Evolutionary conservation across 1,140 invertebrate species (phyloP).

Genomic region (Asbolus verrucosus): DNA sequence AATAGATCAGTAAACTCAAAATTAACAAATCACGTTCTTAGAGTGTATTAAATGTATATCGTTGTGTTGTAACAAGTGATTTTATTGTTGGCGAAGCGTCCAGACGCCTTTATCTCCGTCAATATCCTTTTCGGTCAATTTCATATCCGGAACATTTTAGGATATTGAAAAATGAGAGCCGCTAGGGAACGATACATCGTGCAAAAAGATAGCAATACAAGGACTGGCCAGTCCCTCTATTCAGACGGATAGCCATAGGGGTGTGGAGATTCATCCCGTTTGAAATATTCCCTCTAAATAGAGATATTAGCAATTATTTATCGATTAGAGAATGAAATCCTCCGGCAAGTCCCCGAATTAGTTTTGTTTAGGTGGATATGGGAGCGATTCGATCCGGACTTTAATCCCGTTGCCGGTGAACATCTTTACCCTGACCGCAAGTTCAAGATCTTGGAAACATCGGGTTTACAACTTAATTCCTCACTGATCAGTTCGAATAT

Average conservation of each 20-base stretch:
- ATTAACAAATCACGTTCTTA: neutral
- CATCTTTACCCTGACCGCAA: conserved; percentile 41
- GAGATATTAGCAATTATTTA: conserved; percentile 40
- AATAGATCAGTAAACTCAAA: no score
- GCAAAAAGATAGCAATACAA: conserved; percentile 51
- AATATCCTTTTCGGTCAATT: conserved; percentile 57
- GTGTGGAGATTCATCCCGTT: neutral
- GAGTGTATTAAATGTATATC: no score
- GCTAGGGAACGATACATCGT: conserved; percentile 60
- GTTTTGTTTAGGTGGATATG: conserved; percentile 37
- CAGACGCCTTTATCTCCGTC: conserved; percentile 45
- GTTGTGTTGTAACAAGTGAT: conserved; percentile 3
- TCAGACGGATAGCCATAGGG: conserved; percentile 13
- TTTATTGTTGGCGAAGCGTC: conserved; percentile 5
- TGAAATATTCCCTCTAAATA: conserved; percentile 1
- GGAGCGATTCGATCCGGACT: conserved; percentile 40
- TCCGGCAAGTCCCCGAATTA: conserved; percentile 34
- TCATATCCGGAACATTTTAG: conserved; percentile 59
- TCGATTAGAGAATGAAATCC: conserved; percentile 39
- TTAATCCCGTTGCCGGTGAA: conserved; percentile 31
- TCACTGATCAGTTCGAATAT: conserved; percentile 14
- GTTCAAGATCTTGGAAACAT: conserved; percentile 33
- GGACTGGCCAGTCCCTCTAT: conserved; percentile 43
- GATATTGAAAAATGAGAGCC: conserved; percentile 62
- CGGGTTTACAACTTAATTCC: conserved; percentile 29